A percentile compares a stretch with the other conserved stretches of the same genome.
phyloP scores from a whole-genome alignment of 2,888 invertebrate species.

The Bhutanitis thaidina region DNA sequence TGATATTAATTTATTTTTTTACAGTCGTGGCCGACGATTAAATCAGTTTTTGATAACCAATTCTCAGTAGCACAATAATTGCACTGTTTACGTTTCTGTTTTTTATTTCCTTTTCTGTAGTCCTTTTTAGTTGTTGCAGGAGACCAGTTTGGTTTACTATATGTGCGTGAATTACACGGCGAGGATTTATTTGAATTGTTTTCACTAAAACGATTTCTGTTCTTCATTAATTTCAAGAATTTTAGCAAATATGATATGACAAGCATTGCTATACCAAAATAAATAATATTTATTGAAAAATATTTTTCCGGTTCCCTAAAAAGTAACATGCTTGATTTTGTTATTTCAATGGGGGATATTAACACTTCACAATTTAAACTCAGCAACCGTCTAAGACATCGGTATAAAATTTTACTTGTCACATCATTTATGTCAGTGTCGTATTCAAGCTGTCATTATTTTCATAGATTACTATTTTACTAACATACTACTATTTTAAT shows the following conservation, averaged over 20 bases:
- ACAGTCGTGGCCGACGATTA: neutral
- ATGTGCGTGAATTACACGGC: neutral
- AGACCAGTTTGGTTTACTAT: neutral
- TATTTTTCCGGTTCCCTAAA: constrained; percentile 9
- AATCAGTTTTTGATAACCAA: neutral
- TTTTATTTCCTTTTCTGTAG: neutral
- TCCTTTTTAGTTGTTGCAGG: neutral
- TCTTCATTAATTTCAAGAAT: constrained; percentile 10
- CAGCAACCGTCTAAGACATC: neutral
- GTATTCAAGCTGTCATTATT: neutral
- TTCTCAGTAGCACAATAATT: neutral
- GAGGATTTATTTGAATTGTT: neutral
- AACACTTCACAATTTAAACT: neutral
- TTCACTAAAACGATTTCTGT: neutral
- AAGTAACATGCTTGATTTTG: constrained; percentile 8
- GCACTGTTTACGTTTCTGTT: constrained; percentile 2
- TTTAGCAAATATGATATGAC: constrained; percentile 12
- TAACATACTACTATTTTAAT: too few relatives aligned
- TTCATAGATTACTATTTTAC: too few relatives aligned
- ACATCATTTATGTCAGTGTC: constrained; percentile 7
- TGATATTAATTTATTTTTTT: neutral
- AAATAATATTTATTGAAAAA: constrained; percentile 8
- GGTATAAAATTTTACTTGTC: neutral
- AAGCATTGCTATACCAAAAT: constrained; percentile 10
- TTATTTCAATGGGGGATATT: neutral